Base-by-base conservation (phyloP, 2,113 vertebrate species). In the Odobenus rosmarus region DNA sequence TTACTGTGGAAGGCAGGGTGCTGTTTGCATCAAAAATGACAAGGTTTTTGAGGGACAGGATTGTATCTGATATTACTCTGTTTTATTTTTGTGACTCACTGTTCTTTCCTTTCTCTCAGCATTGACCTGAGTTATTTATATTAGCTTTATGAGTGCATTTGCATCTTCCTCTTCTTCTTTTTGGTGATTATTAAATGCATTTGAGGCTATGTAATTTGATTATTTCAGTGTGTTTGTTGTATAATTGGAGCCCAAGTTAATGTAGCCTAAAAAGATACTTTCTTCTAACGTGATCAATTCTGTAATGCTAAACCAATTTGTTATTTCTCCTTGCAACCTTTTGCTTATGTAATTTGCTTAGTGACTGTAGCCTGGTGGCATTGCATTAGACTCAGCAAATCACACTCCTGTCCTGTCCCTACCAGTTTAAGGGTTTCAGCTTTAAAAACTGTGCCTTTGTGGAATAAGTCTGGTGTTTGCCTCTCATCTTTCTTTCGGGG, bases 231-330 rank as follows among this genome's bases (percentile, higher is more conserved):
- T 92, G 84, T 97, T 97, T 97, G 92, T 97, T 69, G 80, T 93
- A 82, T 97, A 97, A 98, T 97, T 96, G 85, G 96, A 98, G 85
- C 72, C 95, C 0, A 15, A 96, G 97, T 98, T 96, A 97, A 95
- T 42, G 92, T 88, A 97, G 93, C 97, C 98, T 97, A 96, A 96
- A 97, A 98, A 96, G 93, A 90, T 64, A 64, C 80, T 98, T 97
- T 97, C 96, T 98, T 98, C 92, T 98, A 98, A 98, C 94, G 93
- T 98, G 95, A 97, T 98, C 96, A 90, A 97, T 97, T 96, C 97
- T 96, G n/a, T 94, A 80, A 62, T 97, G 84, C 97, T 98, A 98
- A 98, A 96, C 92, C 80, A 97, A 96, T 98, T 97, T 98, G 96
- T 97, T 94, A 31, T 94, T 83, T 88, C 36, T 42, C 72, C 94